Evolutionary conservation across 2,113 vertebrate genomes (phyloP), one percentile per base, ranked within the genome.

Genomic region (Rhinoptilus africanus): DNA sequence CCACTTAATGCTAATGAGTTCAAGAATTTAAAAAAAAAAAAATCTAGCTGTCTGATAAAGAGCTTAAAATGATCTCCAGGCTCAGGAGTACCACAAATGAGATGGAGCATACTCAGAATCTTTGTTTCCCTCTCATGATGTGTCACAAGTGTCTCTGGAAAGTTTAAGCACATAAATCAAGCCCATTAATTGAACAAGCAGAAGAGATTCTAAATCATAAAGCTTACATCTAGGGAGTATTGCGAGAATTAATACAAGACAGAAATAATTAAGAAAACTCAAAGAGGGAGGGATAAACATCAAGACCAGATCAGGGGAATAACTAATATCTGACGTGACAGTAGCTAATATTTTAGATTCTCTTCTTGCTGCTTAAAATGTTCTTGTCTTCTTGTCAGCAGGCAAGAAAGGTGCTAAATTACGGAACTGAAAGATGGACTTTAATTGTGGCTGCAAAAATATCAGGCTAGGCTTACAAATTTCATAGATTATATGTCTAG

Each of bases 261-360:
- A 96, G 96, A 96, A 96, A 97, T 97, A 97, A 97, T 97, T 97
- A 97, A 94, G 94, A 89, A 92, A 96, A 89, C 64, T 88, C 71
- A 71, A 85, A 92, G 77, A 88, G 66, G 88, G 95, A 94, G 67
- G 86, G 67, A 96, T 96, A 96, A 96, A 95, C 90, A 96, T 93
- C 78, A 75, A 89, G 93, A 87, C 45, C 0, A 3, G 53, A 91
- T 89, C 87, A 41, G 45, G 86, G 85, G 85, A 96, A 88, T 95
- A 95, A 87, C 60, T 94, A 90, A 86, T 89, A 92, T 62, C 80
- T 92, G 83, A 86, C 90, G 92, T 74, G 93, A 71, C 71, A 80
- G 85, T 8, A 15, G 73, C 66, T 73, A 81, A 91, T 92, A 92
- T 92, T 92, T 96, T 83, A 89, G 73, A 85, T 72, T 64, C 76